These are phyloP conservation scores for Stercorarius parasiticus DNA, from an alignment of 2,113 vertebrate species.

Conservation along the genomic window DNA sequence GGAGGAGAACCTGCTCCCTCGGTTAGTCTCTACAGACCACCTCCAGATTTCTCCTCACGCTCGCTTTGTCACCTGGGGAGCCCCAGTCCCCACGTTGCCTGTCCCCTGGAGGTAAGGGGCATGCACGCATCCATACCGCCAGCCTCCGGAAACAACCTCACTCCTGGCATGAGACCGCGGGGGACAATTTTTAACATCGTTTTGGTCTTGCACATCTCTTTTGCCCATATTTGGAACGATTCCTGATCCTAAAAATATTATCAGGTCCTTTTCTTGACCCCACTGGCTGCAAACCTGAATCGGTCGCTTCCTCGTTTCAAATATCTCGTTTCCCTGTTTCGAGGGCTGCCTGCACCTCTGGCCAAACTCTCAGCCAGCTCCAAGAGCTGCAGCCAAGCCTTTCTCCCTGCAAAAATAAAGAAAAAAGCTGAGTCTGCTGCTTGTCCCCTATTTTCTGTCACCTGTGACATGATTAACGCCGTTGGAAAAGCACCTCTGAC, in stretches of 20 bases:
- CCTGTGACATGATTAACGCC: rapidly evolving
- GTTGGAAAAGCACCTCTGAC: not conserved
- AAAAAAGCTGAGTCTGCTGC: not conserved
- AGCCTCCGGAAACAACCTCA: not conserved
- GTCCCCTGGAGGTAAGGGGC: not conserved
- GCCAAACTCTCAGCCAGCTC: not conserved
- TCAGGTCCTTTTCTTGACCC: not conserved
- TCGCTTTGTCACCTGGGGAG: not conserved
- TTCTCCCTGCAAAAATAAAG: too few relatives aligned
- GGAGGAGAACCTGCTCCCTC: not conserved
- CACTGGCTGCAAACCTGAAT: not conserved
- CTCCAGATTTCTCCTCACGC: not conserved
- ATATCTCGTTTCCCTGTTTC: not conserved
- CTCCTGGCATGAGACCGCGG: rapidly evolving
- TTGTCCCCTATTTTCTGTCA: not conserved
- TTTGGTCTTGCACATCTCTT: not conserved
- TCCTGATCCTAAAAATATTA: not conserved
- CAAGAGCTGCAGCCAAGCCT: not conserved
- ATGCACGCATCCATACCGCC: rapidly evolving
- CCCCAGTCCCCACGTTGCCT: not conserved
- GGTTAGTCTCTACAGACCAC: not conserved
- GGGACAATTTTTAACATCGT: not conserved
- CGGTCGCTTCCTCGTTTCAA: not conserved
- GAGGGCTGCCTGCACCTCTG: not conserved
- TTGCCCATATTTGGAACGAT: not conserved